Evolutionary conservation across 1,140 invertebrate genomes (phyloP).

Genomic region (Drosophila biarmipes): DNA sequence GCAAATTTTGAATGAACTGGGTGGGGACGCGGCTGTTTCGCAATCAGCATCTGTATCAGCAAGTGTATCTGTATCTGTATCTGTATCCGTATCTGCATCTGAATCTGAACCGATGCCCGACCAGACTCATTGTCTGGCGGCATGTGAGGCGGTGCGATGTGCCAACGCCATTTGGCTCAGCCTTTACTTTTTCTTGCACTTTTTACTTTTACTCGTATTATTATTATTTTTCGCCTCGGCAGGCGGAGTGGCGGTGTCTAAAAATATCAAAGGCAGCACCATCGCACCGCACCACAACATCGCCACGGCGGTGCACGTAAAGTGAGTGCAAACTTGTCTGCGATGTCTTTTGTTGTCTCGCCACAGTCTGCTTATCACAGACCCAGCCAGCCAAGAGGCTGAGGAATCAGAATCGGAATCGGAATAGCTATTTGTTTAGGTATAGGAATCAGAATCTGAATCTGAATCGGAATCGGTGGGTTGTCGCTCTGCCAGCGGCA

Average conservation of each 20-base stretch:
- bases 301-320: slow-evolving; percentile 42
- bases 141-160: slow-evolving; percentile 44
- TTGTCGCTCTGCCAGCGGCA: slow-evolving; percentile 21
- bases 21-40: slow-evolving; percentile 26
- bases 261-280: slow-evolving; percentile 57
- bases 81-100: slow-evolving; percentile 25
- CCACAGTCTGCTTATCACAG: slow-evolving; percentile 77
- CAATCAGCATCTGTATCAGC: slow-evolving; percentile 30
- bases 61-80: slow-evolving; percentile 12
- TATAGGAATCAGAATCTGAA: not conserved
- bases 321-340: slow-evolving; percentile 75
- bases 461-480: slow-evolving; percentile 1
- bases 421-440: not conserved
- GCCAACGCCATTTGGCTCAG: slow-evolving; percentile 57
- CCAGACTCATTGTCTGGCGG: slow-evolving; percentile 75
- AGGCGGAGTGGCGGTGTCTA: slow-evolving; percentile 55
- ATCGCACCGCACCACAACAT: slow-evolving; percentile 7
- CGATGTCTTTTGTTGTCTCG: slow-evolving; percentile 79
- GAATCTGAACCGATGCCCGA: slow-evolving; percentile 53
- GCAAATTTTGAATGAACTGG: slow-evolving; percentile 48
- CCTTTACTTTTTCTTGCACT: slow-evolving; percentile 28
- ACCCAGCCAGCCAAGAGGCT: slow-evolving; percentile 14
- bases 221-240: slow-evolving; percentile 13
- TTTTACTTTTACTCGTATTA: slow-evolving; percentile 10
- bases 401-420: not conserved